Evolutionary conservation across 2,797 vertebrate genomes (phyloP), one percentile per base, ranked within the genome.

Genomic region (Orestias chungarensis): DNA sequence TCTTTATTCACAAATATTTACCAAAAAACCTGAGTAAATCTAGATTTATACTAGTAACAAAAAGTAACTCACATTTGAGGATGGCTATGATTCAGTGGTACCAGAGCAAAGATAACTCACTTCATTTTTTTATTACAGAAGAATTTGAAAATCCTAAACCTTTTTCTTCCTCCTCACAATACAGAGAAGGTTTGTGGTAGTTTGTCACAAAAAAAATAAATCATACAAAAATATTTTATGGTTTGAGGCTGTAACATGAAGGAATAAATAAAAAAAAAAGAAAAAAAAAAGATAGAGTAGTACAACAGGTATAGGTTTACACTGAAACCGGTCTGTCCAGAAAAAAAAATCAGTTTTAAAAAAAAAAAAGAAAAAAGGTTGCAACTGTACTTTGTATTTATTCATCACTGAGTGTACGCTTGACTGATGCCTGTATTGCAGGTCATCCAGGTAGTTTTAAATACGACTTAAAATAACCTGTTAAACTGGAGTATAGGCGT

Each of bases 391-490:
- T n/a, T n/a, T 25, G 4, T 3, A 4, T 52, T 52, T 18, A 44
- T 47, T 20, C 5, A 20, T 6, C 0, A 15, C 5, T 4, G 47
- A n/a, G 23, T 46, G 64, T 55, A 67, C 33, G 4, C 27, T 15
- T 44, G 61, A 76, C 49, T 78, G 72, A 78, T 66, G 46, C 18
- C 66, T 62, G 74, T 64, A 57, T 55, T 61, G n/a, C 0, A 5
- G 74, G 65, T 57, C 33, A 49, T 55, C 46, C 70, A 65, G 42
- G 78, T 73, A 67, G 69, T 70, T 74, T 82, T 73, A 74, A 69
- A 74, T 74, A 81, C 46, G 65, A 47, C 72, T 71, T 74, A 68
- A 68, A 75, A 42, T 68, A 84, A 47, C 10, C 29, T 14, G 6
- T 38, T 23, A 38, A 44, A 74, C 14, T 64, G 44, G 55, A 80